Base-by-base conservation (phyloP, 2,888 invertebrate genomes). In the Protula sp. region DNA sequence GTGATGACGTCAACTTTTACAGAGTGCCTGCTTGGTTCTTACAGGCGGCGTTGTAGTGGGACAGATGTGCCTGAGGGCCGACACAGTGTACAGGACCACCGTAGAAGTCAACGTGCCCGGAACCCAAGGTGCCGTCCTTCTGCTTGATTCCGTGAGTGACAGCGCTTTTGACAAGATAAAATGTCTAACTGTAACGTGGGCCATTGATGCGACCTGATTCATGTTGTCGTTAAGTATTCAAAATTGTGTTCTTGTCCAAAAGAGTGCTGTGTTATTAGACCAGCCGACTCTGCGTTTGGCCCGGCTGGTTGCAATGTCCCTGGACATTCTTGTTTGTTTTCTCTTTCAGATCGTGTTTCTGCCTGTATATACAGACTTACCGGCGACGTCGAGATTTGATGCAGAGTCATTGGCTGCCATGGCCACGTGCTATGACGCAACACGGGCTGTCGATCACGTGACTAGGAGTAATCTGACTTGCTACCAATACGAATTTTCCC, bases 311-410 rank as follows among this genome's bases (percentile, higher is more conserved):
- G n/a, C n/a, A n/a, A n/a, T n/a, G n/a, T n/a, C n/a, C n/a, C n/a
- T n/a, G n/a, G n/a, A n/a, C n/a, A n/a, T n/a, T n/a, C n/a, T n/a
- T n/a, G n/a, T n/a, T n/a, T n/a, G n/a, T n/a, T n/a, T n/a, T n/a
- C 4, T 24, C 2, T 50, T 52, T 2, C 51, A 67, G 67, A 54
- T 69, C 27, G 61, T 69, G 24, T 30, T 69, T 29, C 51, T 67
- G 26, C 69, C 69, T 3, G 38, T 28, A 3, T 27, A 66, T 28
- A 30, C 22, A 4, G 47, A 48, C 4, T 29, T 61, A 26, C 30
- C 47, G 14, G 62, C 60, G 5, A 67, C 61, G 52, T 52, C 26
- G 3, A 31, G 38, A 1, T 58, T 64, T 31, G 52, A 53, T 45
- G 47, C 27, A n/a, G 54, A 27, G 2, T 45, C n/a, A 9, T 45